Percentiles rank a stretch among this genome's conserved stretches.
phyloP scores from a whole-genome alignment of 1,140 invertebrate species.

The Theocolax elegans region DNA sequence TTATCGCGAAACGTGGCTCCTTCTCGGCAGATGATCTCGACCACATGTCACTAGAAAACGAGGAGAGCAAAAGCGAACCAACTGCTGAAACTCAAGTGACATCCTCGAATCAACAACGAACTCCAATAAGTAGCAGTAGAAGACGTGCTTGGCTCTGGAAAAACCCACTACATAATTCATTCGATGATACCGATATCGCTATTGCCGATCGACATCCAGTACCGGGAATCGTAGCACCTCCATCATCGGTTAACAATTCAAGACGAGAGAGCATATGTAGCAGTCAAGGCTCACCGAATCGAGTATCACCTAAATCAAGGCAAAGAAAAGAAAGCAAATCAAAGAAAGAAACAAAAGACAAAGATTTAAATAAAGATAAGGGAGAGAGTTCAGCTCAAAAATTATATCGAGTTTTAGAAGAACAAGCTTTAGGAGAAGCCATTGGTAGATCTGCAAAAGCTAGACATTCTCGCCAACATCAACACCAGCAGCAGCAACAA shows the following conservation, averaged over 20 bases:
- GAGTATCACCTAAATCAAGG: constrained; percentile 55
- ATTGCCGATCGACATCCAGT: constrained; percentile 44
- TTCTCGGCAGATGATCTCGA: constrained; percentile 64
- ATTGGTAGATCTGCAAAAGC: constrained; percentile 45
- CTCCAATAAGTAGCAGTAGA: constrained; percentile 41
- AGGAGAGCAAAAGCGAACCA: constrained; percentile 54
- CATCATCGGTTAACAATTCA: constrained; percentile 54
- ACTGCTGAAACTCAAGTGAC: constrained; percentile 43
- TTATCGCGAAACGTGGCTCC: no score
- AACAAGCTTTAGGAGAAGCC: constrained; percentile 60
- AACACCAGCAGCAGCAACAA: constrained; percentile 40
- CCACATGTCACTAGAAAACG: constrained; percentile 60
- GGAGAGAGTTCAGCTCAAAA: constrained; percentile 47
- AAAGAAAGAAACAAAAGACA: constrained; percentile 51
- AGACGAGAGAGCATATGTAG: constrained; percentile 58
- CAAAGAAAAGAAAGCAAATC: constrained; percentile 51
- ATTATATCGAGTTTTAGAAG: constrained; percentile 64
- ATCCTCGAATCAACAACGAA: constrained; percentile 12
- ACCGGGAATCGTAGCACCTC: constrained; percentile 13
- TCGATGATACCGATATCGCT: constrained; percentile 59
- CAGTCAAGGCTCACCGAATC: constrained; percentile 57
- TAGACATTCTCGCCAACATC: constrained; percentile 46
- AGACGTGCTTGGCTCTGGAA: constrained; percentile 61
- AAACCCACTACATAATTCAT: constrained; percentile 54
- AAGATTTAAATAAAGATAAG: constrained; percentile 21